These are phyloP conservation scores for Mus spicilegus DNA, from an alignment of 2,113 vertebrate genomes.

Conservation along the genomic window DNA sequence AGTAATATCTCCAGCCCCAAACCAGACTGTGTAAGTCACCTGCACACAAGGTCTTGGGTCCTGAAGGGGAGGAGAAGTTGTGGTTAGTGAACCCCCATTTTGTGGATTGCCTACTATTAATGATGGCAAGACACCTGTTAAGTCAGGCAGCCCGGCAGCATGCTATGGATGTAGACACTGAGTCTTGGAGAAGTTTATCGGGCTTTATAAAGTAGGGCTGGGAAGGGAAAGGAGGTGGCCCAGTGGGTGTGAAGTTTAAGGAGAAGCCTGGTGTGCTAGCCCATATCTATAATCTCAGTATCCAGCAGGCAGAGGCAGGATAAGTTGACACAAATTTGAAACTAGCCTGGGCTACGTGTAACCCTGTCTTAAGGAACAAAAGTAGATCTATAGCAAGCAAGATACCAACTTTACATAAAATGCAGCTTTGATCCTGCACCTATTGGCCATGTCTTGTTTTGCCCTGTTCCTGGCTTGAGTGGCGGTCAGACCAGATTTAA, in stretches of 20 bases:
- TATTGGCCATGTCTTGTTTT: neutral
- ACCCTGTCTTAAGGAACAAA: neutral
- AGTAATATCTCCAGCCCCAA: neutral
- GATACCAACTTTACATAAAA: neutral
- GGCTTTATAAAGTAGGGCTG: neutral
- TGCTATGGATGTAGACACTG: neutral
- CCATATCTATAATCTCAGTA: neutral
- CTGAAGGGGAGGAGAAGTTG: slow-evolving; percentile 1
- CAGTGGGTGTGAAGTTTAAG: too few relatives aligned
- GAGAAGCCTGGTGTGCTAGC: too few relatives aligned
- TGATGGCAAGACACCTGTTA: neutral
- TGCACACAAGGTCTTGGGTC: neutral
- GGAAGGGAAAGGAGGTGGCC: neutral
- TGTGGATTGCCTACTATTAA: neutral
- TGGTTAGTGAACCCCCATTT: neutral
- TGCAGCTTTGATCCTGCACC: neutral
- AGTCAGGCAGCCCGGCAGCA: neutral
- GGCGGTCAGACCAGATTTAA: too few relatives aligned
- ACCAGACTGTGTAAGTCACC: slow-evolving; percentile 67
- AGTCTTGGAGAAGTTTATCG: neutral
- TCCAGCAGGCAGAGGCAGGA: neutral
- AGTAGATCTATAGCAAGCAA: neutral
- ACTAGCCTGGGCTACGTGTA: neutral
- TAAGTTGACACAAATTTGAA: neutral
- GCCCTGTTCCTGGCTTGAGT: too few relatives aligned